Evolutionary conservation across 2,113 vertebrate species (phyloP), one percentile per base, ranked within the genome.

Genomic region (Centrocercus urophasianus): DNA sequence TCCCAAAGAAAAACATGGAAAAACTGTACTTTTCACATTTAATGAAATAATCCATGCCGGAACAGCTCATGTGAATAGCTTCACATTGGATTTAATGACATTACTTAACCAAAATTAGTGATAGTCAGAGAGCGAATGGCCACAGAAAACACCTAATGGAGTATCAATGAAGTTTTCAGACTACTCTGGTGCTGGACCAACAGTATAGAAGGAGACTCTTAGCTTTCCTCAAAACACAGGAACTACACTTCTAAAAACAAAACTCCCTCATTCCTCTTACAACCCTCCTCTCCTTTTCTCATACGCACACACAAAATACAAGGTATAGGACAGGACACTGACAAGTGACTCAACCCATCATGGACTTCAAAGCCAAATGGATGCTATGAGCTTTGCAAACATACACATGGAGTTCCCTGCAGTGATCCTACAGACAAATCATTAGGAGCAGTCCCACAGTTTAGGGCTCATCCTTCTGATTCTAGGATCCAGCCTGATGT

Each of bases 31-130:
- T 78, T 43, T 18, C 42, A 1, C 69, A 30, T 19, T 72, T 22
- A 19, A 22, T 59, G 18, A 27, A 78, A 71, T 16, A 74, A 78
- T 10, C n/a, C 16, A 18, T 11, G 13, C 11, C 43, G 17, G 21
- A 78, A 71, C 15, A 67, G 71, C 15, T 30, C 18, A 18, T 6
- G 7, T 0, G 0, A 72, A 22, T 6, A 79, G 48, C 47, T 61
- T 48, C 87, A 1, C 40, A 77, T 61, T 22, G 36, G 14, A 64
- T 92, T 75, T 57, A 76, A 72, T 40, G 47, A 30, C 34, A 47
- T 30, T 63, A 27, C 20, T 57, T 63, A 61, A 83, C 27, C 34
- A 65, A 20, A 5, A 32, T 27, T 74, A 66, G 52, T 34, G 15
- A 64, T 52, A 34, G 28, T 57, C 34, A 27, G 65, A 79, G 54